Conservation (phyloP, 2,113 vertebrate genomes). For the Menidia beryllina region DNA sequence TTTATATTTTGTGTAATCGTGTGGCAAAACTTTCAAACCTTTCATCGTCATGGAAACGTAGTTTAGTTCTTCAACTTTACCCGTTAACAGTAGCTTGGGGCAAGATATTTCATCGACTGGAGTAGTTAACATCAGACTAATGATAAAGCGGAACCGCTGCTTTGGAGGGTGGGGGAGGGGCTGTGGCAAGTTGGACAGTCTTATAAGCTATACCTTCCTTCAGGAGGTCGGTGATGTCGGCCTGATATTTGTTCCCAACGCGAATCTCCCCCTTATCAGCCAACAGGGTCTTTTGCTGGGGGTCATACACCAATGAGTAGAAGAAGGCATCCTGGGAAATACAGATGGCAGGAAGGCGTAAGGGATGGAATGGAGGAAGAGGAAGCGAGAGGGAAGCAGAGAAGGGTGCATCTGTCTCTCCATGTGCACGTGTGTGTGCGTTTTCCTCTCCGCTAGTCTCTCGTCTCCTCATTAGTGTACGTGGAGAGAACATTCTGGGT, state of each 20-base stretch:
- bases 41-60: too few relatives aligned
- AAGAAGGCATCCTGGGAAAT: conserved; percentile 94
- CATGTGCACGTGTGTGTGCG: conserved; percentile 9
- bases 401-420: conserved; percentile 17
- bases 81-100: too few relatives aligned
- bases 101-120: too few relatives aligned
- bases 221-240: conserved; percentile 94
- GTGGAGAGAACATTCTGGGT: conserved; percentile 82
- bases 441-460: conserved; percentile 66
- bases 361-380: conserved; percentile 39
- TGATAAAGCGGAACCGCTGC: not conserved
- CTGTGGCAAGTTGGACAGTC: not conserved
- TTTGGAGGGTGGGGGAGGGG: not conserved
- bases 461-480: conserved; percentile 80
- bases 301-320: conserved; percentile 98
- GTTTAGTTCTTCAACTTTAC: too few relatives aligned
- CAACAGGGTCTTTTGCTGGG: conserved; percentile 96
- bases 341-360: conserved; percentile 32
- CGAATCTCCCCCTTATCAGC: conserved; percentile 99
- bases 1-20: too few relatives aligned
- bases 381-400: conserved; percentile 30
- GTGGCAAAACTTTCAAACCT: too few relatives aligned
- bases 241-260: conserved; percentile 96
- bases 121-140: not conserved
- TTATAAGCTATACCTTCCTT: conserved; percentile 85